Evolutionary conservation across 2,113 vertebrate genomes (phyloP).

Genomic region (Hassar affinis): DNA sequence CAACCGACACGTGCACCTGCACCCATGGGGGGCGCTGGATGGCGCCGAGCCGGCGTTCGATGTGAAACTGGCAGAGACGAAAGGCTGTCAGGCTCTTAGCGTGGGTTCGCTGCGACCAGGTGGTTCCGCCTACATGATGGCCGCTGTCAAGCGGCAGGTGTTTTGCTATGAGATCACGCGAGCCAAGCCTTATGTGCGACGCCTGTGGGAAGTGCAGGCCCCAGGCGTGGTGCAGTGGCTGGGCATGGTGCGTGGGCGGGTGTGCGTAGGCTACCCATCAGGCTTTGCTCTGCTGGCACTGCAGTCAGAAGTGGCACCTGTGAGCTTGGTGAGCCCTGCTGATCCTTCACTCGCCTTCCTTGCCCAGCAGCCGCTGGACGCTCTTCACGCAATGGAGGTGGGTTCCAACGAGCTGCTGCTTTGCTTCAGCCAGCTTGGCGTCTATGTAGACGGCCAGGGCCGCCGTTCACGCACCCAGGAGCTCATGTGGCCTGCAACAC

Average conservation of each 20-base stretch:
- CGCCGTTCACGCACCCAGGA: slow-evolving; percentile 89
- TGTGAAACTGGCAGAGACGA: slow-evolving; percentile 88
- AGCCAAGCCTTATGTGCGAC: slow-evolving; percentile 83
- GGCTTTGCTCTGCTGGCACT: slow-evolving; percentile 91
- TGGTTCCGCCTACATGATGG: slow-evolving; percentile 82
- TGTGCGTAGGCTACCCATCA: slow-evolving; percentile 92
- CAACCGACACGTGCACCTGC: slow-evolving; percentile 88
- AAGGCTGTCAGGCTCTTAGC: slow-evolving; percentile 88
- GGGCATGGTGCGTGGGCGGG: slow-evolving; percentile 83
- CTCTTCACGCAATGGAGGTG: slow-evolving; percentile 89
- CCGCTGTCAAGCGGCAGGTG: slow-evolving; percentile 87
- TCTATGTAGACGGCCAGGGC: slow-evolving; percentile 93
- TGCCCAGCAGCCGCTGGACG: slow-evolving; percentile 87
- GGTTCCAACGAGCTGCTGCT: slow-evolving; percentile 85
- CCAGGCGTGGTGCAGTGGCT: slow-evolving; percentile 90
- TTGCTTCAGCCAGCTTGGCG: slow-evolving; percentile 93
- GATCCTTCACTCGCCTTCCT: slow-evolving; percentile 93
- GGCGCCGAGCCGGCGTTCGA: slow-evolving; percentile 83
- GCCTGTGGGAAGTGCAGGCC: slow-evolving; percentile 84
- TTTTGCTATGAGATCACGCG: slow-evolving; percentile 89
- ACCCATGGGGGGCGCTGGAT: slow-evolving; percentile 86
- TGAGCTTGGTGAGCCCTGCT: slow-evolving; percentile 87
- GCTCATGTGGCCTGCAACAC: slow-evolving; percentile 95
- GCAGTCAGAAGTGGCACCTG: slow-evolving; percentile 89
- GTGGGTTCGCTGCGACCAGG: slow-evolving; percentile 76